Conservation (phyloP, 2,888 invertebrate species). For the Listrodromus nycthemerus region DNA sequence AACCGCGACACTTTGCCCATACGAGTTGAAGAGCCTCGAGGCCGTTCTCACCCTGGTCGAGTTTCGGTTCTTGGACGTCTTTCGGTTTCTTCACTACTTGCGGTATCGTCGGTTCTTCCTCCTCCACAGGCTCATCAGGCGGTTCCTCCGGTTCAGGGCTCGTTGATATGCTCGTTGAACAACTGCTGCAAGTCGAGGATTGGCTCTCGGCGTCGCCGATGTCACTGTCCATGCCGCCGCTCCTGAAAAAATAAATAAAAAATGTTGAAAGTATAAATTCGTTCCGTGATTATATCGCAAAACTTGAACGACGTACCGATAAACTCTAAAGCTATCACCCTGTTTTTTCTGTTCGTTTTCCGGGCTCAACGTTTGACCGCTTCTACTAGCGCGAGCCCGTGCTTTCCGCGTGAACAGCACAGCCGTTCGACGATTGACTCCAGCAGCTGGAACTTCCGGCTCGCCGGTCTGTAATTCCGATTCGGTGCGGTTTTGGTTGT, state of each 20-base stretch:
- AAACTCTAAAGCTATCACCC: constrained; percentile 82
- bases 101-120: constrained; percentile 71
- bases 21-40: constrained; percentile 95
- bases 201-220: constrained; percentile 82
- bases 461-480: constrained; percentile 76
- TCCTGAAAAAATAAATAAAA: constrained; percentile 71
- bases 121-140: constrained; percentile 80
- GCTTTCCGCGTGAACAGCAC: constrained; percentile 92
- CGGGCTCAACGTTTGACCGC: constrained; percentile 73
- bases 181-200: constrained; percentile 83
- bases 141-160: constrained; percentile 81
- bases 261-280: neutral
- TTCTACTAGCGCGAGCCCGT: constrained; percentile 86
- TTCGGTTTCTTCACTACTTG: constrained; percentile 68
- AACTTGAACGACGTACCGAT: constrained; percentile 73
- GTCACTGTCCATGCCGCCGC: constrained; percentile 82
- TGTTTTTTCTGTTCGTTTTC: constrained; percentile 80
- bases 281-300: neutral
- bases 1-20: constrained; percentile 98
- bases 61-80: constrained; percentile 70
- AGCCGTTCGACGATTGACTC: constrained; percentile 90
- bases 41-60: constrained; percentile 76
- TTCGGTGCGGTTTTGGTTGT: constrained; percentile 77
- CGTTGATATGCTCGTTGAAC: constrained; percentile 81
- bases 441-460: constrained; percentile 80